These are phyloP conservation scores for Ethmia dodecea DNA, from an alignment of 2,888 invertebrate species.

Conservation along the genomic window DNA sequence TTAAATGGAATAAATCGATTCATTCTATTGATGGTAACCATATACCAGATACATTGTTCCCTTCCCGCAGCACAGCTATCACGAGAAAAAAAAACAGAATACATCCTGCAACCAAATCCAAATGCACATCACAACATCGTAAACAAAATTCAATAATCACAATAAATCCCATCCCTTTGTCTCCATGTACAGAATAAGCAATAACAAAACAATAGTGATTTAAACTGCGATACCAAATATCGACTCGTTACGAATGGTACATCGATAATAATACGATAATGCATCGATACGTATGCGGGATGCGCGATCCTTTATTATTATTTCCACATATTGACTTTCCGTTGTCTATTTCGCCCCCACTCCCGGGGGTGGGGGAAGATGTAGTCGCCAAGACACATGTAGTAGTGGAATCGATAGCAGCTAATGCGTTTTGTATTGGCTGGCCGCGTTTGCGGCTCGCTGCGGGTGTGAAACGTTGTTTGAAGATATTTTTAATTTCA, in stretches of 20 bases:
- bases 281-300: slow-evolving; percentile 59
- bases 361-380: slow-evolving; percentile 31
- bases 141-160: slow-evolving; percentile 16
- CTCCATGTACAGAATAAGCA: slow-evolving; percentile 28
- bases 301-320: slow-evolving; percentile 68
- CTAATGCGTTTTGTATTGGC: slow-evolving; percentile 61
- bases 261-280: slow-evolving; percentile 55
- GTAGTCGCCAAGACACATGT: slow-evolving; percentile 54
- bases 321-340: slow-evolving; percentile 74
- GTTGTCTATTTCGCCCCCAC: slow-evolving; percentile 45
- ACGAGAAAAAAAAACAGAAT: too few species aligned
- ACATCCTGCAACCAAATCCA: too few species aligned
- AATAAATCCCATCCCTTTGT: slow-evolving; percentile 23
- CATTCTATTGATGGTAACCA: too few species aligned
- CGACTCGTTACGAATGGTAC: slow-evolving; percentile 37
- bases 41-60: too few species aligned
- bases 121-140: too few species aligned
- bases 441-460: slow-evolving; percentile 30
- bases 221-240: slow-evolving; percentile 26
- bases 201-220: slow-evolving; percentile 34
- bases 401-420: slow-evolving; percentile 51
- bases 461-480: slow-evolving; percentile 3
- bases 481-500: too few species aligned
- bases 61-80: too few species aligned
- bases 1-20: too few species aligned